Conservation (phyloP, 2,113 vertebrate species). For the Ceratotherium simum region DNA sequence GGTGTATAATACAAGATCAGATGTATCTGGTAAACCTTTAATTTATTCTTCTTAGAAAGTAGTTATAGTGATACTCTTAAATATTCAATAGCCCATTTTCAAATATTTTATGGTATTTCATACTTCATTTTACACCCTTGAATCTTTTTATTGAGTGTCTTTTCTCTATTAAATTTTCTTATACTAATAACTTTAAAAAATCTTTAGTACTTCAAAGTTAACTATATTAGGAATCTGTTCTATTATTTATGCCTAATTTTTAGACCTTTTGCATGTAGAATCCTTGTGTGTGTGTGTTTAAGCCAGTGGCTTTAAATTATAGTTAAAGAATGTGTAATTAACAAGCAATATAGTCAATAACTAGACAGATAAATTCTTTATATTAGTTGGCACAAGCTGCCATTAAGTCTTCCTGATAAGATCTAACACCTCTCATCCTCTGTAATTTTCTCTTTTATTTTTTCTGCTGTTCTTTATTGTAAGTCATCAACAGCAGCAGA, state of each 20-base stretch:
- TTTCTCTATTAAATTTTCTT: background rate
- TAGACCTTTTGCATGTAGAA: background rate
- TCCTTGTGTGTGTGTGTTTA: background rate
- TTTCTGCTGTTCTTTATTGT: background rate
- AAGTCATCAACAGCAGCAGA: background rate
- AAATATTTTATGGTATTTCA: background rate
- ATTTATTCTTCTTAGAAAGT: slow-evolving; percentile 24
- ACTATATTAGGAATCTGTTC: background rate
- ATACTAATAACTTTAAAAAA: background rate
- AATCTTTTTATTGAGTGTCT: background rate
- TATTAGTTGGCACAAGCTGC: background rate
- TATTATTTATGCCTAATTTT: background rate
- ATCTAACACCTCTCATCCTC: background rate
- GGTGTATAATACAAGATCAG: background rate
- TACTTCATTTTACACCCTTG: background rate
- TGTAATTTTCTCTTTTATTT: background rate
- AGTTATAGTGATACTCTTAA: background rate
- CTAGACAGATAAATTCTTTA: background rate
- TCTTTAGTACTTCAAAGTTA: background rate
- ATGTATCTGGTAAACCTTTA: background rate
- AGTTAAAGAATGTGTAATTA: background rate
- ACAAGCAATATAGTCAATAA: background rate
- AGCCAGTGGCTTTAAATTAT: background rate
- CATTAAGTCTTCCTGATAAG: background rate
- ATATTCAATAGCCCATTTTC: background rate